phyloP scores from a whole-genome alignment of 2,113 vertebrate genomes.

The Sander lucioperca region DNA sequence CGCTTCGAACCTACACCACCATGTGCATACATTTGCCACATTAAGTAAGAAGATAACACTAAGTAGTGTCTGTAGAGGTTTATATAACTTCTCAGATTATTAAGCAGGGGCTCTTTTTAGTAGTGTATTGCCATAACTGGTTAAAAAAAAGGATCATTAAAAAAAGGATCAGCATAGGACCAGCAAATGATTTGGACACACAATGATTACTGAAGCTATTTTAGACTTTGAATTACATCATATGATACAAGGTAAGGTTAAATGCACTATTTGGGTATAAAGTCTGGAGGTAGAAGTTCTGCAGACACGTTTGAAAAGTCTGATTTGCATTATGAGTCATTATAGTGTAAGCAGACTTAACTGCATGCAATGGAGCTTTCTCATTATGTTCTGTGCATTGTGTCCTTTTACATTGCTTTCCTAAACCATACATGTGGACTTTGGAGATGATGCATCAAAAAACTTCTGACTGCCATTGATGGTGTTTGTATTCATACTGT shows the following conservation, averaged over 20 bases:
- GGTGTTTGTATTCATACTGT: slow-evolving; percentile 81
- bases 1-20: background rate
- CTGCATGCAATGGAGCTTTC: background rate
- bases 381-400: background rate
- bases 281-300: background rate
- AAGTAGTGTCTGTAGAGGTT: background rate
- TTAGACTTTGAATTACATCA: background rate
- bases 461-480: slow-evolving; percentile 70
- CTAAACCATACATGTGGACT: background rate
- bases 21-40: background rate
- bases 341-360: background rate
- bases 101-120: background rate
- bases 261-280: background rate
- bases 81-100: background rate
- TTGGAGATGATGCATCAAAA: slow-evolving; percentile 71
- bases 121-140: background rate
- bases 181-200: background rate
- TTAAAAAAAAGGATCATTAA: too few relatives aligned
- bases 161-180: background rate
- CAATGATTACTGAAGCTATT: background rate
- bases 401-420: background rate
- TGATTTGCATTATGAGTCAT: background rate
- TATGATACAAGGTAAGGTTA: accelerated
- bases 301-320: background rate
- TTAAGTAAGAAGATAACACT: background rate